A percentile compares a stretch with the other conserved stretches of the same genome.
These are phyloP conservation scores for Parauchenoglanis punctatus DNA, from an alignment of 2,797 vertebrate genomes.

Conservation along the genomic window DNA sequence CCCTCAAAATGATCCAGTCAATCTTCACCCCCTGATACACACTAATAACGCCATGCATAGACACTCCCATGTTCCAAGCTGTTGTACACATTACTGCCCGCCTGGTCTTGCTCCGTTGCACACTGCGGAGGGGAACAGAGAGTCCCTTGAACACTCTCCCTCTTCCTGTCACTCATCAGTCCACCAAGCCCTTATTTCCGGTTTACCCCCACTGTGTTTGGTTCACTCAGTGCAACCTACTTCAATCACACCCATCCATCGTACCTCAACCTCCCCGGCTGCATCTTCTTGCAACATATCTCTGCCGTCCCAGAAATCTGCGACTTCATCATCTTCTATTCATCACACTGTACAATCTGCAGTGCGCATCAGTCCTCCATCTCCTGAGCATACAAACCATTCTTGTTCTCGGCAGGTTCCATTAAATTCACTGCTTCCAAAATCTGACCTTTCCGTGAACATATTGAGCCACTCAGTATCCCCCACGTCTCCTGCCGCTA, in stretches of 20 bases:
- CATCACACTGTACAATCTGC: not conserved
- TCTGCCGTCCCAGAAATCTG: not conserved
- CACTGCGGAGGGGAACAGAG: slow-evolving; percentile 50
- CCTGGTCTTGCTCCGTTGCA: slow-evolving; percentile 63
- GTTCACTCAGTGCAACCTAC: slow-evolving; percentile 11
- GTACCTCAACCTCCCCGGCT: slow-evolving; percentile 38
- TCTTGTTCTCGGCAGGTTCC: slow-evolving; percentile 14
- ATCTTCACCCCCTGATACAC: slow-evolving; percentile 48
- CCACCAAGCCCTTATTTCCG: not conserved
- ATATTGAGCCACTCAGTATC: slow-evolving; percentile 29
- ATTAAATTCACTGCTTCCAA: not conserved
- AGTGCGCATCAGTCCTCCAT: slow-evolving; percentile 39
- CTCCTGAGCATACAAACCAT: slow-evolving; percentile 25
- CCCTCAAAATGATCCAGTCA: not conserved
- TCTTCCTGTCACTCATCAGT: slow-evolving; percentile 23
- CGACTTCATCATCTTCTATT: not conserved
- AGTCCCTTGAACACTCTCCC: not conserved
- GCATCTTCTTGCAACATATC: not conserved
- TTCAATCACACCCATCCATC: not conserved
- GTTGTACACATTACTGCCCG: slow-evolving; percentile 57
- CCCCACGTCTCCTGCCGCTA: not conserved
- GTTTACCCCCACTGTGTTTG: slow-evolving; percentile 18
- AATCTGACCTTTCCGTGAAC: slow-evolving; percentile 6
- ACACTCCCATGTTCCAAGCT: slow-evolving; percentile 48
- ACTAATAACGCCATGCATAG: slow-evolving; percentile 48